A percentile compares a stretch with the other conserved stretches of the same genome.
These are phyloP conservation scores for Parotocinclus haroldoi DNA, from an alignment of 2,797 vertebrate species.

Conservation along the genomic window DNA sequence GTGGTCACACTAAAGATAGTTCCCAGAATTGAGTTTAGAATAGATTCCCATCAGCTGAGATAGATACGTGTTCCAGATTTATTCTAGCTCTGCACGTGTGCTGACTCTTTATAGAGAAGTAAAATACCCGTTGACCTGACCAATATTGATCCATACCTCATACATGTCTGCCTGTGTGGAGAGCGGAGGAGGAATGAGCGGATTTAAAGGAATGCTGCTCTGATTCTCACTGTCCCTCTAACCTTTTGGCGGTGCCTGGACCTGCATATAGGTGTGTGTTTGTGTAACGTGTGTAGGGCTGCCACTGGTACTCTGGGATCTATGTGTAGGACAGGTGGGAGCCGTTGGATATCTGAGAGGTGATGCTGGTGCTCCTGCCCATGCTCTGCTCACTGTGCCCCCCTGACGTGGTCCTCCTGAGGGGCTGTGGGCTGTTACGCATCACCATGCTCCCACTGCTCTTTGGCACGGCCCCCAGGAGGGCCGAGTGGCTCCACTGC, in stretches of 20 bases:
- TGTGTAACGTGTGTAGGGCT: conserved; percentile 19
- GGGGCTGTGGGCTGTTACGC: conserved; percentile 96
- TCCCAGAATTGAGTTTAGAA: not conserved
- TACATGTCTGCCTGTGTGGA: conserved; percentile 59
- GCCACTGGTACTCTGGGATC: conserved; percentile 54
- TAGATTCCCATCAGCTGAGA: conserved; percentile 39
- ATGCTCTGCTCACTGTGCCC: conserved; percentile 93
- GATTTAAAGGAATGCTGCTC: not conserved
- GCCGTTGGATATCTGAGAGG: conserved; percentile 99
- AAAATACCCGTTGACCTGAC: conserved; percentile 71
- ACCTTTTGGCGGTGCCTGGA: conserved; percentile 44
- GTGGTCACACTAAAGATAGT: no score
- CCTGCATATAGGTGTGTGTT: conserved; percentile 5
- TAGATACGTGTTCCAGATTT: conserved; percentile 48
- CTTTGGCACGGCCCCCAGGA: conserved; percentile 83
- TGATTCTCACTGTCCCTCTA: conserved; percentile 35
- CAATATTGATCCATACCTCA: conserved; percentile 64
- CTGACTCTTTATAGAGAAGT: conserved; percentile 60
- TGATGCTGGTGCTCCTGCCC: conserved; percentile 98
- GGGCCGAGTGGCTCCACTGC: conserved; percentile 87
- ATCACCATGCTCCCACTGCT: conserved; percentile 82
- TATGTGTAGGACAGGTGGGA: conserved; percentile 99
- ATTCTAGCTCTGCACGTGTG: conserved; percentile 61
- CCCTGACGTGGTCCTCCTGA: conserved; percentile 94
- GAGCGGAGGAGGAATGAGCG: conserved; percentile 21